Evolutionary conservation across 2,113 vertebrate species (phyloP).

Genomic region (Paralichthys olivaceus): DNA sequence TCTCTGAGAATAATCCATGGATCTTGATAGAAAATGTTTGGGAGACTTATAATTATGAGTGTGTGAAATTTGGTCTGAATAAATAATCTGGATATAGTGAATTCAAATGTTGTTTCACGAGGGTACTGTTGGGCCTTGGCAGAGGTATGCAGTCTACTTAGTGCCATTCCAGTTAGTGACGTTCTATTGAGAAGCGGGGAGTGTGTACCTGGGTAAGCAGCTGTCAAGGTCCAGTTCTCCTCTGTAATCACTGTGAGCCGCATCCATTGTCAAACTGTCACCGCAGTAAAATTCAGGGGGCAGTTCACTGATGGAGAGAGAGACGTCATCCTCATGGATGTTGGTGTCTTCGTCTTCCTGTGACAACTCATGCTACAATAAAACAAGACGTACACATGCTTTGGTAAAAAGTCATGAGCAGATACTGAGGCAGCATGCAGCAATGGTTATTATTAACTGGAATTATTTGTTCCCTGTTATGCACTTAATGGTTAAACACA

Average conservation of each 20-base stretch:
- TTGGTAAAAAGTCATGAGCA: conserved; percentile 1
- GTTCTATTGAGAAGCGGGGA: background rate
- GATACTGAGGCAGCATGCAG: conserved; percentile 48
- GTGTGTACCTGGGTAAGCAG: conserved; percentile 86
- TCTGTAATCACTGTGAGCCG: conserved; percentile 84
- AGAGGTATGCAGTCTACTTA: too few species aligned
- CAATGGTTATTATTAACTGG: conserved; percentile 1
- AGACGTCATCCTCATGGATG: conserved; percentile 87
- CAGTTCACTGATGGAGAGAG: conserved; percentile 86
- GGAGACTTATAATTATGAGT: too few species aligned
- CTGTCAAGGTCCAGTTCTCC: conserved; percentile 81
- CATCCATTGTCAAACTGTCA: conserved; percentile 86
- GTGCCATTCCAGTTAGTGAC: too few species aligned
- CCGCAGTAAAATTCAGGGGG: conserved; percentile 86
- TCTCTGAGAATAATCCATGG: too few species aligned
- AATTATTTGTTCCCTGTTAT: conserved; percentile 27
- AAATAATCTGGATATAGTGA: too few species aligned
- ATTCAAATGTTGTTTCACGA: too few species aligned
- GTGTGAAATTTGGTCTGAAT: too few species aligned
- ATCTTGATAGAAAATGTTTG: too few species aligned
- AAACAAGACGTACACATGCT: background rate
- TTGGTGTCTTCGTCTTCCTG: conserved; percentile 85
- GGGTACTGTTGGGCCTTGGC: too few species aligned
- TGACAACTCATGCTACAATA: conserved; percentile 77
- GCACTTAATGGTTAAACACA: conserved; percentile 29